These are phyloP conservation scores for Peromyscus maniculatus DNA, from an alignment of 2,113 vertebrate genomes.

Conservation along the genomic window DNA sequence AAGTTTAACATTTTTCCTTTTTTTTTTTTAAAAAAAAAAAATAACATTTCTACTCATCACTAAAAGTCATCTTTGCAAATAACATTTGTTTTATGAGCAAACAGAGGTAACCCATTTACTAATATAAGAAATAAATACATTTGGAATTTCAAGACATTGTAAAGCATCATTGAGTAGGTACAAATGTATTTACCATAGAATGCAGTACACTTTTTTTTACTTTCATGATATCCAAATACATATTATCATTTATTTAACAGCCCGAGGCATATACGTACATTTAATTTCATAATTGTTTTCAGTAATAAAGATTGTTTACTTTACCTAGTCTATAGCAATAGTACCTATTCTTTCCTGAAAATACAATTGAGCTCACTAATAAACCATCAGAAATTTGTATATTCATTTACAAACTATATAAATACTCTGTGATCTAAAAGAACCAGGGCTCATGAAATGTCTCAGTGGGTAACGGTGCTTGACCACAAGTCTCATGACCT, in stretches of 20 bases:
- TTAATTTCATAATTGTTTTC: neutral
- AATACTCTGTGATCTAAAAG: neutral
- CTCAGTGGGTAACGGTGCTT: neutral
- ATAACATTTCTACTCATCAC: no score
- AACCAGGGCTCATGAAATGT: neutral
- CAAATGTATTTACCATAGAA: neutral
- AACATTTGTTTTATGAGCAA: neutral
- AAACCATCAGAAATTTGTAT: neutral
- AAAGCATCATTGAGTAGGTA: neutral
- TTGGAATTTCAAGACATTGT: constrained; percentile 50
- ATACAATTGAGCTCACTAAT: neutral
- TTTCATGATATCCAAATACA: constrained; percentile 31
- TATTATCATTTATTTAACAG: neutral
- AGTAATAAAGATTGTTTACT: neutral
- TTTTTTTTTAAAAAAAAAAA: neutral
- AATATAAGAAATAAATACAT: neutral
- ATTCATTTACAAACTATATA: constrained; percentile 64
- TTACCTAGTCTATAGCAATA: neutral
- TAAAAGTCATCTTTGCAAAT: neutral
- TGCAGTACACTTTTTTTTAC: neutral
- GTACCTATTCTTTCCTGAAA: no score
- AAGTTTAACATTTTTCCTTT: no score
- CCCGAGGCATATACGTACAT: neutral
- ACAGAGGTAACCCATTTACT: neutral
- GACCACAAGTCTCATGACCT: neutral